Percentiles rank a stretch among this genome's conserved stretches.
These are phyloP conservation scores for Nomada fucata DNA, from an alignment of 2,888 invertebrate species.

Conservation along the genomic window DNA sequence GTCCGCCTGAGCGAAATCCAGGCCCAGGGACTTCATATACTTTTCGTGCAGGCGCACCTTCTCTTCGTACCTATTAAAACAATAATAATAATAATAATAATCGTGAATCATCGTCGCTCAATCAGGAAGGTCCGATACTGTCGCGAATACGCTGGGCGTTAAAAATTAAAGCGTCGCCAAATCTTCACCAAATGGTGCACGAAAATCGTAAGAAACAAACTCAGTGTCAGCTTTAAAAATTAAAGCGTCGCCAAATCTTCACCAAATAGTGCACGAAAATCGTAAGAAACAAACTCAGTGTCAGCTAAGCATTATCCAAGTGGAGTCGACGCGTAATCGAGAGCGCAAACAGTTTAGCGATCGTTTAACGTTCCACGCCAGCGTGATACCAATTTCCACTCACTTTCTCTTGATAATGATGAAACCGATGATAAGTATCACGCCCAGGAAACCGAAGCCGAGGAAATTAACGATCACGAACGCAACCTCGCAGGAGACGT, in stretches of 20 bases:
- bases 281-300: too few relatives aligned
- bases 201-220: too few relatives aligned
- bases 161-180: too few relatives aligned
- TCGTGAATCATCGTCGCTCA: not conserved
- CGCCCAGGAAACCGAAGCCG: conserved; percentile 86
- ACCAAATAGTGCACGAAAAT: too few relatives aligned
- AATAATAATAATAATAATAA: not conserved
- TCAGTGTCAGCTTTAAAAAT: too few relatives aligned
- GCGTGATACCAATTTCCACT: conserved; percentile 46
- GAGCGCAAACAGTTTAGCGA: not conserved
- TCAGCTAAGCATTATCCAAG: too few relatives aligned
- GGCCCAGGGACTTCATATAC: conserved; percentile 90
- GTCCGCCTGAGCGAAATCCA: conserved; percentile 86
- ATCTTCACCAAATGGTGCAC: too few relatives aligned
- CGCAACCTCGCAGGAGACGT: conserved; percentile 90
- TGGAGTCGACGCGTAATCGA: not conserved
- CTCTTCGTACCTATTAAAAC: conserved; percentile 86
- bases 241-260: too few relatives aligned
- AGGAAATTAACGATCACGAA: conserved; percentile 88
- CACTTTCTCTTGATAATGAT: conserved; percentile 88
- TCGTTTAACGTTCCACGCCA: not conserved
- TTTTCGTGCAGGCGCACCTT: conserved; percentile 88
- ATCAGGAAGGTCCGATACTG: too few relatives aligned
- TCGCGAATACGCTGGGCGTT: too few relatives aligned
- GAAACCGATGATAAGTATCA: conserved; percentile 86